Conservation (phyloP, 2,113 vertebrate species). For the Zosterops borbonicus region DNA sequence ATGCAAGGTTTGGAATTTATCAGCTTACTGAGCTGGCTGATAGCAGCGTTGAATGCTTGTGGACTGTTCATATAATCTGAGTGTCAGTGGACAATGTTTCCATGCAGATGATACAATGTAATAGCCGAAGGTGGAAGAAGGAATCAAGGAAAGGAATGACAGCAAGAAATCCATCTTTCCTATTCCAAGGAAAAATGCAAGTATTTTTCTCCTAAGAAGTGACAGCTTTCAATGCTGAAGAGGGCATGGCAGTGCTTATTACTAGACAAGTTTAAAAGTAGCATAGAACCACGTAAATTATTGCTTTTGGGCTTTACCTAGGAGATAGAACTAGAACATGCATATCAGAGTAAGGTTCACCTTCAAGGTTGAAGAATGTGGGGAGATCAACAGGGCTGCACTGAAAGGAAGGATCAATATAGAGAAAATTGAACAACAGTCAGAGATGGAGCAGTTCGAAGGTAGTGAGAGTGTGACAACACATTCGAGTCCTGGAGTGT, state of each 20-base stretch:
- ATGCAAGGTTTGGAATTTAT: rapidly evolving
- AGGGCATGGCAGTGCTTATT: not conserved
- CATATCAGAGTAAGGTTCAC: not conserved
- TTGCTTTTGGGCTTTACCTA: not conserved
- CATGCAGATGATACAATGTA: not conserved
- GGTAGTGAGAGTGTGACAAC: not conserved
- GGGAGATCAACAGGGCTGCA: not conserved
- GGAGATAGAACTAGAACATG: not conserved
- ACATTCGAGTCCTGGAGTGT: not conserved
- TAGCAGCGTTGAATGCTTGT: not conserved
- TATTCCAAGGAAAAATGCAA: not conserved
- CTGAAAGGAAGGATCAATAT: not conserved
- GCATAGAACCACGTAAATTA: not conserved
- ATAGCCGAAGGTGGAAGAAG: not conserved
- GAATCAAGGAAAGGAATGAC: not conserved
- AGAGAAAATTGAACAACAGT: not conserved
- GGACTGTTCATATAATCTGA: rapidly evolving
- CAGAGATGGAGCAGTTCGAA: not conserved
- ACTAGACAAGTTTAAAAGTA: not conserved
- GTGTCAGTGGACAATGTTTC: not conserved
- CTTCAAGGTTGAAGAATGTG: not conserved
- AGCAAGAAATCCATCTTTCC: not conserved
- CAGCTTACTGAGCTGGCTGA: not conserved
- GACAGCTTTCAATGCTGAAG: not conserved
- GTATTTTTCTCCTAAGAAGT: not conserved